phyloP scores from a whole-genome alignment of 2,113 vertebrate genomes.

The Cyphomyrus plagiostoma region DNA sequence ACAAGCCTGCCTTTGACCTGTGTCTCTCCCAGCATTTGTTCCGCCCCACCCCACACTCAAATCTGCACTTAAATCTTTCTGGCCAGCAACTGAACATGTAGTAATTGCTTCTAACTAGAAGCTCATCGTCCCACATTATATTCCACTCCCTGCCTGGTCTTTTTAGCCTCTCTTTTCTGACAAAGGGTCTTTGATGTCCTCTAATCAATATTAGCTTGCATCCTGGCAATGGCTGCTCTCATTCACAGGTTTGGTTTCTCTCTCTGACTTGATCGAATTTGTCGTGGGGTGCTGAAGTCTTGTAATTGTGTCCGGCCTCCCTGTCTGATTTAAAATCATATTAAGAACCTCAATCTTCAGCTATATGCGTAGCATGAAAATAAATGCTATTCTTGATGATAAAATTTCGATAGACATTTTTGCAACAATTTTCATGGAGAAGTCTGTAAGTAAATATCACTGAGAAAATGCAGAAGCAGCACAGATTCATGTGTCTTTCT shows the following conservation, averaged over 20 bases:
- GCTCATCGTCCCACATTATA: background rate
- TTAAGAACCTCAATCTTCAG: background rate
- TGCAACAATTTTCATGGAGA: background rate
- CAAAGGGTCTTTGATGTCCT: background rate
- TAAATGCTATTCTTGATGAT: background rate
- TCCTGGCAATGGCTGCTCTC: background rate
- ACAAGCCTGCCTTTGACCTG: background rate
- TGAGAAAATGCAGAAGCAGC: background rate
- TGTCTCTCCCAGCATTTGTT: background rate
- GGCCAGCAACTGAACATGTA: background rate
- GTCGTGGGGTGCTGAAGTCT: background rate
- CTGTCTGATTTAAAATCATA: constrained; percentile 33
- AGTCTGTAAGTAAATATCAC: background rate
- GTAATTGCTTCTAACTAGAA: constrained; percentile 10
- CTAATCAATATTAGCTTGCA: background rate
- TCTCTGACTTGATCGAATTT: background rate
- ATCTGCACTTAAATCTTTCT: background rate
- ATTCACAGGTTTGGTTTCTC: background rate
- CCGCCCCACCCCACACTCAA: background rate
- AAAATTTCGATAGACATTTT: background rate
- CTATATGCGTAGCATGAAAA: background rate
- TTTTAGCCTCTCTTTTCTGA: background rate
- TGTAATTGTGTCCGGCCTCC: background rate
- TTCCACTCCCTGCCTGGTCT: background rate
- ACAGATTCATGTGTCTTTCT: background rate